Evolutionary conservation across 2,888 invertebrate species (phyloP).

Genomic region (Spicauda simplicius): DNA sequence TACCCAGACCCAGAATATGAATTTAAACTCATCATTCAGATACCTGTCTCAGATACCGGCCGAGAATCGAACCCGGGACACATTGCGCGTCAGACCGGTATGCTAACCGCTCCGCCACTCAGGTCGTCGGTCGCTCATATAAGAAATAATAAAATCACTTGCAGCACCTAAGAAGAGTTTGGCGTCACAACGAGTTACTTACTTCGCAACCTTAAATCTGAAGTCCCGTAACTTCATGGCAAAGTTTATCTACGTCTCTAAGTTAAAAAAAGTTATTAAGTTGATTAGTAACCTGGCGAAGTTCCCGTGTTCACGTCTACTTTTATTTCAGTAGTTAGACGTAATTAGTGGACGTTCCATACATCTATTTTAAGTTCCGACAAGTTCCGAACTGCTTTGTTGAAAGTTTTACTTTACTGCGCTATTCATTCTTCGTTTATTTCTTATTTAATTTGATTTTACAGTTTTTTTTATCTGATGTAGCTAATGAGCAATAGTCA

Average conservation of each 20-base stretch:
- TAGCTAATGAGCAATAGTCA: no score
- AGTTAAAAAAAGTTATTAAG: constrained; percentile 15
- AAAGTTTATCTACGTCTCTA: constrained; percentile 3
- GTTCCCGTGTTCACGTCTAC: neutral
- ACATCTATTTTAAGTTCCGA: neutral
- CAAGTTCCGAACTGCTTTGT: neutral
- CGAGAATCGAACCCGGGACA: no score
- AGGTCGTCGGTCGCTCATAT: no score
- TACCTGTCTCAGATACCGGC: no score
- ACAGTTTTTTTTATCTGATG: neutral
- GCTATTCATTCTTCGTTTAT: neutral
- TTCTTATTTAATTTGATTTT: neutral
- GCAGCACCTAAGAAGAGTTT: neutral
- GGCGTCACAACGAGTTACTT: constrained; percentile 5
- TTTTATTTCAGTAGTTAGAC: neutral
- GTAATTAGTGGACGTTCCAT: neutral
- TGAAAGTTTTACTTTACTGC: no score
- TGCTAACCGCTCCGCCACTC: no score
- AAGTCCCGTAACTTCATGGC: neutral
- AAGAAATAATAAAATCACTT: no score
- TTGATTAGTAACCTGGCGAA: constrained; percentile 4
- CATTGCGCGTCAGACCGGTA: no score
- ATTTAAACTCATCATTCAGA: no score
- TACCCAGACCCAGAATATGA: no score
- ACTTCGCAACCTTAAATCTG: neutral